phyloP scores from a whole-genome alignment of 2,888 invertebrate genomes.

The Pomacea canaliculata region DNA sequence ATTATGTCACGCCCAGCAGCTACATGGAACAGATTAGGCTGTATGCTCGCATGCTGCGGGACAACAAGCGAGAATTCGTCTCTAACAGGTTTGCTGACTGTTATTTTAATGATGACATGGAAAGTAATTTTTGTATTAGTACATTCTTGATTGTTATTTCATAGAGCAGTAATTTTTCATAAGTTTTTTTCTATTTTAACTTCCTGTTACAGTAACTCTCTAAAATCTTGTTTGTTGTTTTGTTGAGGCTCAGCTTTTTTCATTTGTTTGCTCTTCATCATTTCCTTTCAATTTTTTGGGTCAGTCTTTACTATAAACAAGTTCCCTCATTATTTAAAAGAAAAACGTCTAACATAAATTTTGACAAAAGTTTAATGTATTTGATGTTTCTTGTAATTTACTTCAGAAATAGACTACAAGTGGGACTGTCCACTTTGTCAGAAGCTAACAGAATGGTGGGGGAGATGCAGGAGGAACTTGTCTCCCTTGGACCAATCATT shows the following conservation, averaged over 20 bases:
- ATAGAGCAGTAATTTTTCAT: neutral
- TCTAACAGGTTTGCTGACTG: conserved; percentile 55
- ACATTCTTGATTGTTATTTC: neutral
- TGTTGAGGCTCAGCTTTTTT: no score
- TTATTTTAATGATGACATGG: neutral
- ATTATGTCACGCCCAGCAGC: conserved; percentile 68
- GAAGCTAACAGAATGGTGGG: conserved; percentile 68
- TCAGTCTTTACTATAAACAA: no score
- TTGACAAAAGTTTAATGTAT: no score
- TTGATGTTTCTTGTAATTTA: no score
- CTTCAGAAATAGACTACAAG: conserved; percentile 60
- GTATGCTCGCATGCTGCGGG: conserved; percentile 63
- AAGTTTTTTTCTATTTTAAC: neutral
- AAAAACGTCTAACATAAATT: no score
- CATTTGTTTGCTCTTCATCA: no score
- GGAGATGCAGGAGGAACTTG: conserved; percentile 68
- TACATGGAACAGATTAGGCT: conserved; percentile 69
- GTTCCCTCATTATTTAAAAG: no score
- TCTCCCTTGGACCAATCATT: conserved; percentile 65
- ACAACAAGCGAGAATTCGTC: conserved; percentile 62
- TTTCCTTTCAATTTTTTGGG: no score
- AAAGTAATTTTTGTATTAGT: neutral
- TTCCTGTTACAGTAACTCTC: neutral
- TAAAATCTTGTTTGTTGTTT: no score
- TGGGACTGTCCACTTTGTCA: conserved; percentile 65